A percentile compares a stretch with the other conserved stretches of the same genome.
These are phyloP conservation scores for Melipona bicolor DNA, from an alignment of 2,888 invertebrate genomes.

Conservation along the genomic window DNA sequence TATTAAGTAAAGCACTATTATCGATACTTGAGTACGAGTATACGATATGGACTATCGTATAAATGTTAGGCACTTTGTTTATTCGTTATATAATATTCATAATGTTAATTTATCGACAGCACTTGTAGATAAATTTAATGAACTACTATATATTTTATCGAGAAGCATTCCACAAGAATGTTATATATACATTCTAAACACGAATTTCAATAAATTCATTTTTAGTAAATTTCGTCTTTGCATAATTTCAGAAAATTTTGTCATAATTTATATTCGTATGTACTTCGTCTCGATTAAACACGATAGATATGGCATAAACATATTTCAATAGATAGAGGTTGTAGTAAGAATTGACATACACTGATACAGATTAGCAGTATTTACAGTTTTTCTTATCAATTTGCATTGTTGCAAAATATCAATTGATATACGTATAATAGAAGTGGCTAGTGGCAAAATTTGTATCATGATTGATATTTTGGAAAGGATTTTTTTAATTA, in stretches of 20 bases:
- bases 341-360: neutral
- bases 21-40: conserved; percentile 2
- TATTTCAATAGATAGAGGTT: neutral
- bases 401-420: neutral
- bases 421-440: too few species aligned
- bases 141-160: neutral
- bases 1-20: neutral
- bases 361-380: neutral
- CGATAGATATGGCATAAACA: neutral
- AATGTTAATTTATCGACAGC: conserved; percentile 23
- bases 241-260: neutral
- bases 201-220: neutral
- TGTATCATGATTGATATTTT: neutral
- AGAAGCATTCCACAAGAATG: neutral
- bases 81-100: neutral
- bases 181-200: neutral
- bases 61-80: neutral
- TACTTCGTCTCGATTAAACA: too few species aligned
- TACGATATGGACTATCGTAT: neutral
- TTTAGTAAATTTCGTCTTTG: neutral
- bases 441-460: too few species aligned
- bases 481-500: neutral
- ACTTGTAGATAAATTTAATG: neutral
- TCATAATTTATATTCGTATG: too few species aligned
- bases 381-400: neutral